These are phyloP conservation scores for Corythornis leucogaster DNA, from an alignment of 2,797 vertebrate species.

Conservation along the genomic window DNA sequence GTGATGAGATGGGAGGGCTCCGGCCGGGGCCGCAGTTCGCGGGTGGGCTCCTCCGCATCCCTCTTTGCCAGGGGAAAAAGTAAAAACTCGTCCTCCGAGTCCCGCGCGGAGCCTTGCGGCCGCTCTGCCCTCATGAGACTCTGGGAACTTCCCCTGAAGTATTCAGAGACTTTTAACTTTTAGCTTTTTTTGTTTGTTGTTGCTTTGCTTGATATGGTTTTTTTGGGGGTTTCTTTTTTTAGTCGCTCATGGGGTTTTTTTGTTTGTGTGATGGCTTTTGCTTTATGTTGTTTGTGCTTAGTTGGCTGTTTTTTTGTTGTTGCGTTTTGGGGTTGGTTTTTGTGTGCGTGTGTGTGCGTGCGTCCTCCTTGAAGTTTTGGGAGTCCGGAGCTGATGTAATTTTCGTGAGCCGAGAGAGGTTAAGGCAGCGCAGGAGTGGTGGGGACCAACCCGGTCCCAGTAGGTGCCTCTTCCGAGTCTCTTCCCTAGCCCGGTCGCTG, in stretches of 20 bases:
- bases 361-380: too few species aligned
- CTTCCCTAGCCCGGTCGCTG: accelerated
- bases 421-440: accelerated
- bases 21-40: accelerated
- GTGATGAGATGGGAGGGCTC: accelerated
- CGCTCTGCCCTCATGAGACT: accelerated
- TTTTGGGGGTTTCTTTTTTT: too few species aligned
- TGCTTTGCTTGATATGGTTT: too few species aligned
- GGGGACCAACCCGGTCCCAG: accelerated
- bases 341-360: background rate
- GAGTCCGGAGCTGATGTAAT: accelerated
- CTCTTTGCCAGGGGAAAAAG: accelerated
- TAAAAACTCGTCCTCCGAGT: accelerated
- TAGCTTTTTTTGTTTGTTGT: too few species aligned
- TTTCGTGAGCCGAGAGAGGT: accelerated
- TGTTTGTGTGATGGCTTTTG: too few species aligned
- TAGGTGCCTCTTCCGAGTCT: accelerated
- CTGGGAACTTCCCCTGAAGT: accelerated
- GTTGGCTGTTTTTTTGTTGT: too few species aligned
- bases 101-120: accelerated
- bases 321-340: too few species aligned
- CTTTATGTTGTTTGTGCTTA: too few species aligned
- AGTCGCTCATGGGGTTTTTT: too few species aligned
- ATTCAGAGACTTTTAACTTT: too few species aligned
- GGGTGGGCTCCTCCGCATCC: accelerated